Evolutionary conservation across 2,888 invertebrate species (phyloP).

Genomic region (Cephus spinipes): DNA sequence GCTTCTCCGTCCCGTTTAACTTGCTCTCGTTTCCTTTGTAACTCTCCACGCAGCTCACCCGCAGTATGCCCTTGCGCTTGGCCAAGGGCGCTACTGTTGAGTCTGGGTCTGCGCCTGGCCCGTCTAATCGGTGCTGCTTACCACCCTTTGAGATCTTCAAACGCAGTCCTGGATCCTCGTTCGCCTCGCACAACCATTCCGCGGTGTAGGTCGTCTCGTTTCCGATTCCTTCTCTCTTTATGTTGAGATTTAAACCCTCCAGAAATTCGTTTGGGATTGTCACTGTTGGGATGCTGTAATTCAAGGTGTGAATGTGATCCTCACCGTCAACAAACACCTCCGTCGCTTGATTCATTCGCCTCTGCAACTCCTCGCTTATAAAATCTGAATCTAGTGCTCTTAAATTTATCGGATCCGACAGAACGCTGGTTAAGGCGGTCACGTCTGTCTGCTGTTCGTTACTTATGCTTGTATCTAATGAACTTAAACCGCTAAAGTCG

Average conservation of each 20-base stretch:
- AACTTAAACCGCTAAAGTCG: constrained; percentile 14
- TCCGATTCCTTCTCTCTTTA: constrained; percentile 43
- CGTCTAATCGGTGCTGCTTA: constrained; percentile 31
- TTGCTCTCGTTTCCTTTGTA: constrained; percentile 23
- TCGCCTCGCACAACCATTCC: constrained; percentile 38
- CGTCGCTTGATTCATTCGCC: constrained; percentile 27
- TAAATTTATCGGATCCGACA: constrained; percentile 35
- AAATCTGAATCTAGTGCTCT: constrained; percentile 37
- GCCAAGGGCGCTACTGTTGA: constrained; percentile 24
- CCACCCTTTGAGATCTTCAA: constrained; percentile 27
- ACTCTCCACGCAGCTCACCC: constrained; percentile 13
- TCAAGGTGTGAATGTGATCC: constrained; percentile 34
- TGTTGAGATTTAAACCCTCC: constrained; percentile 38
- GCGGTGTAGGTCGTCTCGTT: constrained; percentile 35
- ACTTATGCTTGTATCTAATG: constrained; percentile 32
- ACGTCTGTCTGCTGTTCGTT: constrained; percentile 29
- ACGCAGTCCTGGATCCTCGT: constrained; percentile 26
- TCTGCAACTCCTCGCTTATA: constrained; percentile 39
- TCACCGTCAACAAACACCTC: constrained; percentile 37
- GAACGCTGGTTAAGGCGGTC: constrained; percentile 25
- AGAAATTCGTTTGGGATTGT: constrained; percentile 41
- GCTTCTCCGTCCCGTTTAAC: constrained; percentile 18
- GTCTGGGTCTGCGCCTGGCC: constrained; percentile 23
- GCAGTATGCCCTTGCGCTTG: constrained; percentile 28
- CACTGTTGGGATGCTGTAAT: constrained; percentile 41